Evolutionary conservation across 64 coral and sea anemone genomes (phyloP), one percentile per base, ranked within the genome.

Genomic region (Anthopleura sola): DNA sequence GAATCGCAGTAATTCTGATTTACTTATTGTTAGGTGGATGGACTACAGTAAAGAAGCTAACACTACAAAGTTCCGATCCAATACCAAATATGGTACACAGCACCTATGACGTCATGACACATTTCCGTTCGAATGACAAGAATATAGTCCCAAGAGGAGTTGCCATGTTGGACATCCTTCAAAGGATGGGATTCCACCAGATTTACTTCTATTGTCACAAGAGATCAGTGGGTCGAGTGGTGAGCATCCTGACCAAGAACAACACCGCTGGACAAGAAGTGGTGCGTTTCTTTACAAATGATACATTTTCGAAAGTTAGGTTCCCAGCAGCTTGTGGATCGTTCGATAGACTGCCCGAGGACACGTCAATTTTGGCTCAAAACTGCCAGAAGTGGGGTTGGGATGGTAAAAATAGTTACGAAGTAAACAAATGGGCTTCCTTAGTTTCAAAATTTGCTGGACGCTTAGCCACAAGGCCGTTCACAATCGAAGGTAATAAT

Each of bases 141-240:
- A n/a, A 26, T 23, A 62, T 62, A 8, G 10, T 62, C 6, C 58
- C 58, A 23, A 62, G n/a, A 62, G n/a, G 21, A 23, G 24, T 7
- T 15, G 58, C 58, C 58, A 62, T 62, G 58, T 62, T 62, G 58
- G 58, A 62, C n/a, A 62, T 62, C n/a, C 21, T n/a, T 1, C 21
- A 28, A 5, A 62, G n/a, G 58, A 77, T 77, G 75, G 75, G 75
- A 37, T 77, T 77, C 75, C 75, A 77, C 37, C 75, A 77, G 75
- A 34, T 77, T 77, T 21, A 40, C 18, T 77, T 77, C 37, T 40
- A 40, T 37, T 77, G 75, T 77, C 31, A 40, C 37, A 77, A 77
- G 75, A 77, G 37, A 40, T 37, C 32, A 33, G 37, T 77, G 23
- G 37, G 37, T 40, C 8, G 74, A 77, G 18, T 40, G 5, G 0